Evolutionary conservation across 2,797 vertebrate genomes (phyloP).

Genomic region (Furcifer pardalis): DNA sequence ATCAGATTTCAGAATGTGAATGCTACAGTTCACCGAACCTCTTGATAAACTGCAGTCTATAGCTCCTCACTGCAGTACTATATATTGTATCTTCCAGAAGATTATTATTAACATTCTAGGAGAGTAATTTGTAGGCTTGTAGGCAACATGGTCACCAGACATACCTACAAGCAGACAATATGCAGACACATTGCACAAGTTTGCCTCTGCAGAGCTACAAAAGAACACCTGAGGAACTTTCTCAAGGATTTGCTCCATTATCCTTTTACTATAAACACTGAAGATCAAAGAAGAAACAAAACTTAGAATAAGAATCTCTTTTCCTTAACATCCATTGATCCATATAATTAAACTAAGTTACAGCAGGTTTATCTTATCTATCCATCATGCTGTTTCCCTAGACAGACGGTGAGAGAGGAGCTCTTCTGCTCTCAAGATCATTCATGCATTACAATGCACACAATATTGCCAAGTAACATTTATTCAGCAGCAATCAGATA

Average conservation of each 20-base stretch:
- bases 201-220: background rate
- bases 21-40: background rate
- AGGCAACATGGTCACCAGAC: background rate
- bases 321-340: conserved; percentile 35
- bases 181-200: background rate
- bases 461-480: conserved; percentile 65
- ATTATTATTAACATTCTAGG: background rate
- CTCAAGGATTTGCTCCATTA: background rate
- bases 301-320: background rate
- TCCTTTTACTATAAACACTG: background rate
- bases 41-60: background rate
- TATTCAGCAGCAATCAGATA: conserved; percentile 50
- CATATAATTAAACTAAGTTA: background rate
- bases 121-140: background rate
- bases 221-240: background rate
- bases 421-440: conserved; percentile 37
- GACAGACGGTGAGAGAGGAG: conserved; percentile 35
- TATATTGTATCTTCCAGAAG: background rate
- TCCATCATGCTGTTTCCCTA: conserved; percentile 42
- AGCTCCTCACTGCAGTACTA: background rate
- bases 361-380: conserved; percentile 38
- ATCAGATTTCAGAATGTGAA: too few species aligned
- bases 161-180: background rate
- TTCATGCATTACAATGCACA: conserved; percentile 50
- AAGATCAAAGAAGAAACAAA: background rate